These are phyloP conservation scores for Cisticola juncidis DNA, from an alignment of 2,113 vertebrate species.

Conservation along the genomic window DNA sequence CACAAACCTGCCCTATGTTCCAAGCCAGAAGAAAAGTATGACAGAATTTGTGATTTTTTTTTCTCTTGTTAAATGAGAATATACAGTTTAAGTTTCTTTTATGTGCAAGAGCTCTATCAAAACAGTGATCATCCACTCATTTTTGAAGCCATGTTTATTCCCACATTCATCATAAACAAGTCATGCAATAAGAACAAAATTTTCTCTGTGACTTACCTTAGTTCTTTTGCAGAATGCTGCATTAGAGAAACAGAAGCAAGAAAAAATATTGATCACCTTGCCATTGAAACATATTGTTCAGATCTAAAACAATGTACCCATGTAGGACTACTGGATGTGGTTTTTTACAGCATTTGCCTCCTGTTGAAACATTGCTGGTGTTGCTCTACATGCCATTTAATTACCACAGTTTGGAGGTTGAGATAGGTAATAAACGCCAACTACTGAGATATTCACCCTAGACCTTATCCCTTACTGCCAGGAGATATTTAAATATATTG, in stretches of 20 bases:
- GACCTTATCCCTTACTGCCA: background rate
- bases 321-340: background rate
- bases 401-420: background rate
- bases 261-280: constrained; percentile 47
- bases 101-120: background rate
- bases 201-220: constrained; percentile 52
- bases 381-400: background rate
- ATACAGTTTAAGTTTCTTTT: background rate
- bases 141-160: constrained; percentile 1
- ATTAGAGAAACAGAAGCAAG: constrained; percentile 64
- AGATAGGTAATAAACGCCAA: background rate
- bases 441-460: background rate
- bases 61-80: background rate
- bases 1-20: background rate
- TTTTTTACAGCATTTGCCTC: background rate
- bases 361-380: background rate
- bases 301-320: background rate
- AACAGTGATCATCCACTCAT: constrained; percentile 1
- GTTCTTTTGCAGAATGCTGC: constrained; percentile 50
- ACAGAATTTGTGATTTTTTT: background rate
- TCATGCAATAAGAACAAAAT: constrained; percentile 37
- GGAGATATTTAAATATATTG: background rate
- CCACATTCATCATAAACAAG: background rate
- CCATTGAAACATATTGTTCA: background rate
- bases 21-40: background rate